phyloP scores from a whole-genome alignment of 2,113 vertebrate genomes.

The Gambusia holbrooki region DNA sequence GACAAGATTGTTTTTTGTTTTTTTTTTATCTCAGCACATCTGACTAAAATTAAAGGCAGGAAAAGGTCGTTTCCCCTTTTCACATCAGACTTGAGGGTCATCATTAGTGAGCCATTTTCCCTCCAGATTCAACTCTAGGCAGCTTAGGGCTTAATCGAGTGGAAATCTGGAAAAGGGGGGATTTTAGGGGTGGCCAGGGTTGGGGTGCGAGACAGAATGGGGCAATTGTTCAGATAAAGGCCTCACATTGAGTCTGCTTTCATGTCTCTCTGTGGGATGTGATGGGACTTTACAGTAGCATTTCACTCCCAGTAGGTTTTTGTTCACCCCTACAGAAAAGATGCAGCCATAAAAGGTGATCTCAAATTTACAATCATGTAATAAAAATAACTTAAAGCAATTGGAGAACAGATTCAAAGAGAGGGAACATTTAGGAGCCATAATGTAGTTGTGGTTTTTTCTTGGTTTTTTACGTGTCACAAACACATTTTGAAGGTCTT shows the following conservation, averaged over 20 bases:
- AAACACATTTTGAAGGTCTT: neutral
- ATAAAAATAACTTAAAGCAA: neutral
- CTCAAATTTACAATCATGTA: conserved; percentile 1
- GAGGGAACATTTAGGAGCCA: neutral
- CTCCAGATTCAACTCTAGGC: conserved; percentile 73
- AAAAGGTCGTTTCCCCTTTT: conserved; percentile 17
- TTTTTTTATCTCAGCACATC: neutral
- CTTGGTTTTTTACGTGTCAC: neutral
- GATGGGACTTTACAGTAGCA: conserved; percentile 68
- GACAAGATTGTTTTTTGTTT: neutral
- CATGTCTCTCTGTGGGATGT: conserved; percentile 75
- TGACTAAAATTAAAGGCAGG: conserved; percentile 3
- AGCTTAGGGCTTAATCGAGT: conserved; percentile 84
- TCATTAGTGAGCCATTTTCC: conserved; percentile 78
- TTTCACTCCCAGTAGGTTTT: conserved; percentile 51
- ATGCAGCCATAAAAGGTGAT: conserved; percentile 19
- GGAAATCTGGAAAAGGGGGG: conserved; percentile 77
- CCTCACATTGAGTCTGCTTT: conserved; percentile 78
- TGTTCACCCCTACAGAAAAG: conserved; percentile 18
- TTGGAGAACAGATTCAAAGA: neutral
- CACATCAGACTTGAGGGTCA: conserved; percentile 49
- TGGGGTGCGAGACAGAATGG: conserved; percentile 78
- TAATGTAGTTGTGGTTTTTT: neutral
- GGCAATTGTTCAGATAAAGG: conserved; percentile 79
- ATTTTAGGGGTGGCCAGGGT: conserved; percentile 51